These are phyloP conservation scores for Acropternis orthonyx DNA, from an alignment of 2,797 vertebrate species.

Conservation along the genomic window DNA sequence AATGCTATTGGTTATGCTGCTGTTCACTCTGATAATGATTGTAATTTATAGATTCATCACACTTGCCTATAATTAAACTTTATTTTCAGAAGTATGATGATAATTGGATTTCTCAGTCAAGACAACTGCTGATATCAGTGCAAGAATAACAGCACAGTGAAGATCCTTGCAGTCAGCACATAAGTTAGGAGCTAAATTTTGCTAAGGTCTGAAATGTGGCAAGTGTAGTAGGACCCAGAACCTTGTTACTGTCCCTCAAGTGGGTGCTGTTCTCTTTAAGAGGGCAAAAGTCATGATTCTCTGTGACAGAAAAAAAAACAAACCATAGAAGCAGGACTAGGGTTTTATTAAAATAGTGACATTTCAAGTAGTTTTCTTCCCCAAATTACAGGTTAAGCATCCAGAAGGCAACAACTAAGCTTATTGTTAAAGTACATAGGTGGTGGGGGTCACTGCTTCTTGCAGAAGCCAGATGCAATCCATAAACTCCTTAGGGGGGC, in stretches of 20 bases:
- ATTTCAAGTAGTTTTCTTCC: background rate
- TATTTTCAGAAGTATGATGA: constrained; percentile 50
- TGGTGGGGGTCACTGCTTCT: background rate
- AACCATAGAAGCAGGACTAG: background rate
- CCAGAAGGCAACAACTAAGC: background rate
- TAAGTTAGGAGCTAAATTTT: background rate
- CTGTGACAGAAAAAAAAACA: background rate
- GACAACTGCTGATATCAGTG: constrained; percentile 6
- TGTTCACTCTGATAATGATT: constrained; percentile 31
- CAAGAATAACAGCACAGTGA: background rate
- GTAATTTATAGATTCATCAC: constrained; percentile 48
- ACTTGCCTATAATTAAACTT: constrained; percentile 52
- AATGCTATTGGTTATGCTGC: constrained; percentile 32
- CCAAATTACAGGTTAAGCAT: background rate
- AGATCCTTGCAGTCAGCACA: background rate
- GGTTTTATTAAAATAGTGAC: background rate
- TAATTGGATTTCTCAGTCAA: constrained; percentile 51
- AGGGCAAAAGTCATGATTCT: background rate
- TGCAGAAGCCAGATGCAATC: background rate
- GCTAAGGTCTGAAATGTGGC: background rate
- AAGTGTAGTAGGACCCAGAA: background rate
- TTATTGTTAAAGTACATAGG: background rate
- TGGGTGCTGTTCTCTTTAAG: background rate
- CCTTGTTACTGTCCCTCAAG: background rate
- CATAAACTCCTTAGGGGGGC: background rate